Conservation (phyloP, 2,797 vertebrate species). For the Gadopsis bispinosus region DNA sequence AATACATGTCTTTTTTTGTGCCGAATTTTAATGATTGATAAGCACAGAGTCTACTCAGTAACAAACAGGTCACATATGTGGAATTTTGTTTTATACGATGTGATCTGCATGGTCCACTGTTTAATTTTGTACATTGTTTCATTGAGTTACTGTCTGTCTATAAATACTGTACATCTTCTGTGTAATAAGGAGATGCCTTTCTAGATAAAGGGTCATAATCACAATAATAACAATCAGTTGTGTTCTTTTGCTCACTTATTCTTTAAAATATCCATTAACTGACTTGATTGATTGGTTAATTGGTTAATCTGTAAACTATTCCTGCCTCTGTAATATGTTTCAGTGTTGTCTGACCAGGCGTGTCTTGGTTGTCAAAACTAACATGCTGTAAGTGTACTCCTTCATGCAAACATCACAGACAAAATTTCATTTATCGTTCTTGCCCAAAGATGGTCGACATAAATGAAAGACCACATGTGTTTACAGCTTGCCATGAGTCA, state of each 20-base stretch:
- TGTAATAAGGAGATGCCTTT: neutral
- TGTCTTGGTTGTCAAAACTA: neutral
- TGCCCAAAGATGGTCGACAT: neutral
- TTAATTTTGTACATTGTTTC: neutral
- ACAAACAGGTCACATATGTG: neutral
- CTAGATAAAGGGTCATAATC: neutral
- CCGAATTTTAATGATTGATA: neutral
- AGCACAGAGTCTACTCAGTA: neutral
- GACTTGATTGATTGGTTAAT: neutral
- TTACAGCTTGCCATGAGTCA: slow-evolving; percentile 27
- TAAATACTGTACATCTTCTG: neutral
- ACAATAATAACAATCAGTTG: neutral
- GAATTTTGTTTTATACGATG: neutral
- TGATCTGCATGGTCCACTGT: neutral
- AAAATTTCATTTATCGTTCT: neutral
- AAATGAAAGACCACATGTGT: slow-evolving; percentile 30
- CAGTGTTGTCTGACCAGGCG: neutral
- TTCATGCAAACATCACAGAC: slow-evolving; percentile 15
- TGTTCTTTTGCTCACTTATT: neutral
- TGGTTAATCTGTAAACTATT: slow-evolving; percentile 44
- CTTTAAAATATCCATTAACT: neutral
- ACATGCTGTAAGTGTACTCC: neutral
- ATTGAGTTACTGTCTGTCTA: neutral
- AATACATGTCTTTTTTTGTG: neutral
- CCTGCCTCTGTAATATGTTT: neutral